Evolutionary conservation across 2,888 invertebrate species (phyloP), one percentile per base, ranked within the genome.

Genomic region (Hololepta plana): DNA sequence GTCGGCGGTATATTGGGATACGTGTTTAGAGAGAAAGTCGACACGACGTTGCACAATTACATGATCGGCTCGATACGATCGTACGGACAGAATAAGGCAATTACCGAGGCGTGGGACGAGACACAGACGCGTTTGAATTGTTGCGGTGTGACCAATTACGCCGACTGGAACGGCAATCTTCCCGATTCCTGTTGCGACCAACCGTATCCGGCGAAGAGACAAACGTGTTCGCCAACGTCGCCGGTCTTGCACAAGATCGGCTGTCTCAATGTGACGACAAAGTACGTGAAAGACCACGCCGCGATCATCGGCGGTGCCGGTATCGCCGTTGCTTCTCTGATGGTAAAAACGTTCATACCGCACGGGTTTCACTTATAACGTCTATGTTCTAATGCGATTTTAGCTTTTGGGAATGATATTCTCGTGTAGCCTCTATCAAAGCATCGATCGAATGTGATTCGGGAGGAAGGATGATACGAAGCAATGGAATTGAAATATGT

Each of bases 1-100:
- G 76, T 90, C 32, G 88, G 88, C 17, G 91, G 87, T 21, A 79
- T 91, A 35, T 61, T 91, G 29, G 82, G 84, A 27, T 88, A 85
- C 50, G 85, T 90, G 25, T 91, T 88, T 59, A 67, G 84, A 22
- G 77, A 76, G 45, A 79, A 87, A 53, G 79, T 90, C 15, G 57
- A 71, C 27, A 65, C 66, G 22, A 73, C 76, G 0, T 62, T 85
- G 51, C 68, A 75, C 44, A 69, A 76, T 38, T 75, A 79, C 54
- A 75, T 87, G 79, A 62, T 64, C 36, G 71, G 73, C 10, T 67
- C 82, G 2, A 65, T 85, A 41, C 68, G 72, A 4, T 63, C 68
- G 35, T 85, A 85, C 49, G 74, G 75, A 23, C 64, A 63, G 10
- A 64, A 67, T 33, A 63, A 64, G 23, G 66, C 72, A 33, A 69